Evolutionary conservation across 2,888 invertebrate genomes (phyloP).

Genomic region (Hyppa rectilinea): DNA sequence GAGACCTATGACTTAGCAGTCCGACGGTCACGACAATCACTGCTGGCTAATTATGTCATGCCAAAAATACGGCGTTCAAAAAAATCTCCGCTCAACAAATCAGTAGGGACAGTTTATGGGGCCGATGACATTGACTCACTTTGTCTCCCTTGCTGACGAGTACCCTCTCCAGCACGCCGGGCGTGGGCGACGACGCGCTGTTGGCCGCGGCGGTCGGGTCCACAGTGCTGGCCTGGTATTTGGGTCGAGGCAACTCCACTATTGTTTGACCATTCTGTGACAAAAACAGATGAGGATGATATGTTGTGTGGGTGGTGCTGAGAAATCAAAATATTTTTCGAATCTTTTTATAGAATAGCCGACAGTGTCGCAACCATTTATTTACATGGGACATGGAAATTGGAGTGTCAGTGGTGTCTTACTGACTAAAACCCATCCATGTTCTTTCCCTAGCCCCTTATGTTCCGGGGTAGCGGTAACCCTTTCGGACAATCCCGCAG

Average conservation of each 20-base stretch:
- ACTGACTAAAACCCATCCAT: too few species aligned
- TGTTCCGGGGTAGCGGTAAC: too few species aligned
- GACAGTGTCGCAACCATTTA: conserved; percentile 5
- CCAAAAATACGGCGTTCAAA: background rate
- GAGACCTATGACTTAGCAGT: too few species aligned
- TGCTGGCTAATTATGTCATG: too few species aligned
- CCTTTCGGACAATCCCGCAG: too few species aligned
- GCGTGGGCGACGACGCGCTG: conserved; percentile 97
- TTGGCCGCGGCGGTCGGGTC: conserved; percentile 77
- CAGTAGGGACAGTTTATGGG: conserved; percentile 9
- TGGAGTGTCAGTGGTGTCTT: too few species aligned
- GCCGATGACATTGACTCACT: conserved; percentile 67
- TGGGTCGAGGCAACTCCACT: conserved; percentile 91
- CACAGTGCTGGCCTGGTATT: conserved; percentile 87
- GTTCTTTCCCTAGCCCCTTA: too few species aligned
- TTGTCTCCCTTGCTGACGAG: conserved; percentile 95
- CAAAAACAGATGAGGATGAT: conserved; percentile 40
- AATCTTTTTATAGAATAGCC: conserved; percentile 17
- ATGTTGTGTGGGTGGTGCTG: conserved; percentile 33
- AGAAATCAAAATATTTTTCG: conserved; percentile 23
- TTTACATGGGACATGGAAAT: background rate
- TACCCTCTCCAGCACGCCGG: conserved; percentile 98
- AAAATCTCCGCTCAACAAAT: background rate
- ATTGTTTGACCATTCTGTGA: conserved; percentile 92
- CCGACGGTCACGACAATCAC: too few species aligned